These are phyloP conservation scores for Labrus mixtus DNA, from an alignment of 2,113 vertebrate genomes.

Conservation along the genomic window DNA sequence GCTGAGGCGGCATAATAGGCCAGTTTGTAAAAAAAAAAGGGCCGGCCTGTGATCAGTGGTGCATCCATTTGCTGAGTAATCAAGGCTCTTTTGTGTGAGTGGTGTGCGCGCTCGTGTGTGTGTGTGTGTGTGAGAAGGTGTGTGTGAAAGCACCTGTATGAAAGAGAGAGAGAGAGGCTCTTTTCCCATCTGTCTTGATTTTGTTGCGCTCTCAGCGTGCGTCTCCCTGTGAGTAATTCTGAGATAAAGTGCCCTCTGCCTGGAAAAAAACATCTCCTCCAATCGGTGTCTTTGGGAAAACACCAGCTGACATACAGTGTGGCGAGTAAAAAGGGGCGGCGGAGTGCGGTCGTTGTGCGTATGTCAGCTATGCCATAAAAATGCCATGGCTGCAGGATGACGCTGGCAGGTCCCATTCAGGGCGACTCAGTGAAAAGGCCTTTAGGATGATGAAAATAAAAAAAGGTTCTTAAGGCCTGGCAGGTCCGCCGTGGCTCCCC, in stretches of 20 bases:
- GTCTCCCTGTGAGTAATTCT: conserved; percentile 47
- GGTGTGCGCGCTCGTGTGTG: conserved; percentile 33
- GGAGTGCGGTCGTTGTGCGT: conserved; percentile 62
- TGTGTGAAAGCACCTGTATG: conserved; percentile 10
- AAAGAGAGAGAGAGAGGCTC: conserved; percentile 4
- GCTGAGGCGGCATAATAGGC: conserved; percentile 75
- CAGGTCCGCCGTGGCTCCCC: conserved; percentile 65
- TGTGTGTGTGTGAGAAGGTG: conserved; percentile 17
- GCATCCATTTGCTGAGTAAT: conserved; percentile 79
- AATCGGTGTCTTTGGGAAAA: conserved; percentile 60
- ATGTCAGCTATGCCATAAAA: conserved; percentile 80
- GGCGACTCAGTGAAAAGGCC: conserved; percentile 67
- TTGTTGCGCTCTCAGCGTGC: conserved; percentile 38
- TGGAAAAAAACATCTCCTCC: conserved; percentile 59
- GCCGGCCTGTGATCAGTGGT: conserved; percentile 71
- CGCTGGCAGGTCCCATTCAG: conserved; percentile 78
- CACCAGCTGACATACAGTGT: conserved; percentile 67
- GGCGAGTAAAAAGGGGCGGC: conserved; percentile 49
- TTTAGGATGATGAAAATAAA: conserved; percentile 68
- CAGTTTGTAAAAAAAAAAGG: conserved; percentile 77
- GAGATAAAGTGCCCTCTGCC: conserved; percentile 62
- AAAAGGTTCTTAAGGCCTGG: conserved; percentile 74
- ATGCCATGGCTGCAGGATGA: conserved; percentile 81
- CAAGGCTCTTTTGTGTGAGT: conserved; percentile 68
- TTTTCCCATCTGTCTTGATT: conserved; percentile 60